Conservation (phyloP, 2,113 vertebrate species). For the Eolophus roseicapilla region DNA sequence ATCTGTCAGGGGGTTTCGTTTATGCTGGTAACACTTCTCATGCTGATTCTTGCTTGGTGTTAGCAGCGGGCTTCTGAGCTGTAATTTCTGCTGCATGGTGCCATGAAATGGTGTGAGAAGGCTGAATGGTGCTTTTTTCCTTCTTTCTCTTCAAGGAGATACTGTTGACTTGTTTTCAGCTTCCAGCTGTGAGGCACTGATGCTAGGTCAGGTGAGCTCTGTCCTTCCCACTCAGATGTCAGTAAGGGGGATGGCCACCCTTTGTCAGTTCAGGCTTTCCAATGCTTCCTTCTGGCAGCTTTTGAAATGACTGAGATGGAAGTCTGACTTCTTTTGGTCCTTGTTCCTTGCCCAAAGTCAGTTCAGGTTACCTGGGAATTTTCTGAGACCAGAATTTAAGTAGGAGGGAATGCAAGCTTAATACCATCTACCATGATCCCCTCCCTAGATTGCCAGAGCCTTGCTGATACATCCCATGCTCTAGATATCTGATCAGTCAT, state of each 20-base stretch:
- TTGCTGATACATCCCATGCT: not conserved
- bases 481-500: not conserved
- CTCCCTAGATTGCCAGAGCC: not conserved
- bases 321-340: not conserved
- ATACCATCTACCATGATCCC: not conserved
- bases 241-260: not conserved
- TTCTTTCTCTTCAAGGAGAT: not conserved
- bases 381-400: not conserved
- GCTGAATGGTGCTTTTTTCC: slow-evolving; percentile 20
- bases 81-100: not conserved
- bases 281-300: not conserved
- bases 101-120: not conserved
- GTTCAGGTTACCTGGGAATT: not conserved
- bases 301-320: not conserved
- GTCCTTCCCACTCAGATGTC: not conserved
- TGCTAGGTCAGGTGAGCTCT: slow-evolving; percentile 8
- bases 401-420: not conserved
- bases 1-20: not conserved
- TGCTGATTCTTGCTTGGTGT: not conserved
- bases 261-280: not conserved
- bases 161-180: not conserved
- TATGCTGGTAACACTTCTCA: not conserved
- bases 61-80: not conserved
- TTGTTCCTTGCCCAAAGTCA: not conserved
- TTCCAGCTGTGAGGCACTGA: not conserved